Base-by-base conservation (phyloP, 2,113 vertebrate species). In the Raja brachyura region DNA sequence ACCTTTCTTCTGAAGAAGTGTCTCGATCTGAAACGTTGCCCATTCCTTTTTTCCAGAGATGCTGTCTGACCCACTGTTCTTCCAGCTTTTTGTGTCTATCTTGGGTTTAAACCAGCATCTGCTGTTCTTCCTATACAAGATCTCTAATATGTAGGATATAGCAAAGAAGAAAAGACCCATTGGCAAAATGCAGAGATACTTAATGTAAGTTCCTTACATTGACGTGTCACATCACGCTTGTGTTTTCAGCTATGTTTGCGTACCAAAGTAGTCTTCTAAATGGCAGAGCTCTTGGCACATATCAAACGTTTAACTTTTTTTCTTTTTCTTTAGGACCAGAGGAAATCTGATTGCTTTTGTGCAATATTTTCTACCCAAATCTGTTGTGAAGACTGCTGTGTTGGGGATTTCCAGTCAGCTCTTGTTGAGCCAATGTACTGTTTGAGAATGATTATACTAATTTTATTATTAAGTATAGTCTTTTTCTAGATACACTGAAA, bases 301-400 rank as follows among this genome's bases (percentile, higher is more conserved):
- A 68, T 54, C 33, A 92, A 92, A 73, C 25, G 14, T 11, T 73
- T 73, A 56, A 25, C 18, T 25, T 70, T 92, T 39, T 16, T 31
- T 90, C 13, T 73, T 22, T 92, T 92, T n/a, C 54, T 74, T 92
- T 92, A 73, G 33, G 66, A 54, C 18, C 63, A 73, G 39, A 54
- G 68, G 22, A 92, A 92, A 48, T 48, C 7, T 92, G 66, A 92
- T 92, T 28, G 68, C 90, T 92, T 74, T 54, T 39, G 90, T 92
- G 68, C 68, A 70, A 92, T 92, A 74, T 39, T 28, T 92, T 74
- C 20, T 33, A 31, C 59, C 28, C 63, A 31, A 88, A 7, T 73
- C 70, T 73, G 70, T 73, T 63, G 83, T 6, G 83, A 88, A 88
- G 20, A 54, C 22, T 48, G 33, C 68, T 54, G 90, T 54, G 66